A percentile compares a stretch with the other conserved stretches of the same genome.
These are phyloP conservation scores for Dynastes tityus DNA, from an alignment of 2,888 invertebrate genomes.

Conservation along the genomic window DNA sequence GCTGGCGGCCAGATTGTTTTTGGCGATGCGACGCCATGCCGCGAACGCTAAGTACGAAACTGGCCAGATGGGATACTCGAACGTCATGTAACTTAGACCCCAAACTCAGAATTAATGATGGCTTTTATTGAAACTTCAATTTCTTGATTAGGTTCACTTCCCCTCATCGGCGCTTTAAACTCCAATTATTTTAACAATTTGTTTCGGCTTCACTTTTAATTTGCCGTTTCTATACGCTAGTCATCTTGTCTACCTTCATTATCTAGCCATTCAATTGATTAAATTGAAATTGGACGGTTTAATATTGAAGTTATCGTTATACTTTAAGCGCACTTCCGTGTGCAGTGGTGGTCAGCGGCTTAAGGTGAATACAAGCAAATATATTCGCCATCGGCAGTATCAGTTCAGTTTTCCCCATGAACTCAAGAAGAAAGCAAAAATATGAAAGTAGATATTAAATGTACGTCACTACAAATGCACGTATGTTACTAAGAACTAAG, in stretches of 20 bases:
- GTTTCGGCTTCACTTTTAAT: slow-evolving; percentile 58
- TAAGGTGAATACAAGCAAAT: too few relatives aligned
- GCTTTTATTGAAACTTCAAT: slow-evolving; percentile 81
- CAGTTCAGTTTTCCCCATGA: too few relatives aligned
- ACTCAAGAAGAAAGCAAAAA: too few relatives aligned
- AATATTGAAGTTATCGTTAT: neutral
- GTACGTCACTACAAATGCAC: too few relatives aligned
- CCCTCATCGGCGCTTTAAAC: slow-evolving; percentile 59
- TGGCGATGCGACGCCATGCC: neutral
- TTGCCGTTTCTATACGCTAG: slow-evolving; percentile 36
- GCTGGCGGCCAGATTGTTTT: slow-evolving; percentile 41
- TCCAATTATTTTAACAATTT: slow-evolving; percentile 68
- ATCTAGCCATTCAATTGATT: slow-evolving; percentile 35
- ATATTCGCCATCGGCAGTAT: too few relatives aligned
- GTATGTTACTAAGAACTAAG: too few relatives aligned
- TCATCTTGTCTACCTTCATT: slow-evolving; percentile 38
- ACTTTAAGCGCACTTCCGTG: too few relatives aligned
- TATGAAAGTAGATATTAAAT: too few relatives aligned
- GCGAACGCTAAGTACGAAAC: slow-evolving; percentile 29
- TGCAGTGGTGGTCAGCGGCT: too few relatives aligned
- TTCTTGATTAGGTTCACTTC: slow-evolving; percentile 75
- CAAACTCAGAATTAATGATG: slow-evolving; percentile 79
- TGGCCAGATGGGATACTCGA: slow-evolving; percentile 61
- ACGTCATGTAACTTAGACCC: slow-evolving; percentile 66
- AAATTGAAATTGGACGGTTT: slow-evolving; percentile 26